Conservation (phyloP, 2,888 invertebrate species). For the Therioaphis trifolii region DNA sequence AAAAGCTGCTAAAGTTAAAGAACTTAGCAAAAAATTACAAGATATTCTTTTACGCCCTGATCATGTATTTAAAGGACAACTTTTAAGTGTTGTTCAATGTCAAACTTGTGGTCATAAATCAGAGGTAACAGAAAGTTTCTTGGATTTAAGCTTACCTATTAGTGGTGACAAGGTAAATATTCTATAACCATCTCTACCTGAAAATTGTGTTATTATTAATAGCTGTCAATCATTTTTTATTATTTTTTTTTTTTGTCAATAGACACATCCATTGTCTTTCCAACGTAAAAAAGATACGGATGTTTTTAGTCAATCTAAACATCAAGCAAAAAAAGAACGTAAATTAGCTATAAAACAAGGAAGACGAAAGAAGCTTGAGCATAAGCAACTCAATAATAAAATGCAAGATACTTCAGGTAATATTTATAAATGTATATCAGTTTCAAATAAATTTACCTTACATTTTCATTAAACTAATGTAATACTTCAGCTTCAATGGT, state of each 20-base stretch:
- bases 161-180: conserved; percentile 74
- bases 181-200: not conserved
- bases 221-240: too few relatives aligned
- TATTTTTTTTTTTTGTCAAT: conserved; percentile 44
- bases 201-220: not conserved
- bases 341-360: conserved; percentile 70
- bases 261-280: conserved; percentile 77
- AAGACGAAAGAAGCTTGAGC: conserved; percentile 48
- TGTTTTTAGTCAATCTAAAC: conserved; percentile 70
- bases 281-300: conserved; percentile 66
- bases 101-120: conserved; percentile 89
- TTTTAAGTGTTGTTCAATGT: conserved; percentile 90
- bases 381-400: conserved; percentile 63
- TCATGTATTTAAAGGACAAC: conserved; percentile 91
- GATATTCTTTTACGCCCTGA: conserved; percentile 81
- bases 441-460: not conserved
- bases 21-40: conserved; percentile 84
- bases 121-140: conserved; percentile 89
- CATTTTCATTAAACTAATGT: too few relatives aligned
- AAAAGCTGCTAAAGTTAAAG: conserved; percentile 81
- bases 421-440: not conserved
- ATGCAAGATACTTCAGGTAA: conserved; percentile 64
- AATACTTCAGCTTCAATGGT: too few relatives aligned
- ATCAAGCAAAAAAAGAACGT: conserved; percentile 77
- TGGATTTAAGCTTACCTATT: conserved; percentile 94